These are phyloP conservation scores for Hoplodrina blanda DNA, from an alignment of 2,888 invertebrate species.

Conservation along the genomic window DNA sequence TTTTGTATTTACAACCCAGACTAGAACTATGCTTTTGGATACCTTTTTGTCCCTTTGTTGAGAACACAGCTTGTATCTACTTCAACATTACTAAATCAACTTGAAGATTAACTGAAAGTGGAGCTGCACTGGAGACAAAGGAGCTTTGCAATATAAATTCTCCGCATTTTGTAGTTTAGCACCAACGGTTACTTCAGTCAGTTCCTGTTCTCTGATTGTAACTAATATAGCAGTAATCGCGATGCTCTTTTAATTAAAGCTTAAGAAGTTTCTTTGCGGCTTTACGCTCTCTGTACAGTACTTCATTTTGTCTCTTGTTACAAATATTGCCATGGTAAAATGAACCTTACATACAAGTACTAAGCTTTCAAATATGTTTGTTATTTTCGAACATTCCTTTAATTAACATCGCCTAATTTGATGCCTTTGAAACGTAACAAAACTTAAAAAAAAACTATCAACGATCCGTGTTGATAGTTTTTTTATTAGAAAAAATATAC, in stretches of 20 bases:
- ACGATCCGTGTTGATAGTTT: constrained; percentile 13
- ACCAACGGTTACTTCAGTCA: constrained; percentile 55
- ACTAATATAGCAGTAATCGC: constrained; percentile 83
- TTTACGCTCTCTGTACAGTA: constrained; percentile 64
- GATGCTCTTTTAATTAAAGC: constrained; percentile 84
- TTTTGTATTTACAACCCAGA: neutral
- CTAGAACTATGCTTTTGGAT: neutral
- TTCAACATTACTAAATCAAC: constrained; percentile 3
- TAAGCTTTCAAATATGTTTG: constrained; percentile 24
- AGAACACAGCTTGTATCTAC: neutral
- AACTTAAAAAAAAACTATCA: too few relatives aligned
- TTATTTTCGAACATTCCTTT: constrained; percentile 58
- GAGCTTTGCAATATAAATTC: constrained; percentile 12
- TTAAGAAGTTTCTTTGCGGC: constrained; percentile 81
- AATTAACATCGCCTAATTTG: constrained; percentile 66
- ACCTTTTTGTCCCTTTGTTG: neutral
- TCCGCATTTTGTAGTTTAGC: constrained; percentile 21
- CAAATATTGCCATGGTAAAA: constrained; percentile 16
- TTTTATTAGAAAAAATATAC: constrained; percentile 27
- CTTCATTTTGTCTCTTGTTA: constrained; percentile 65
- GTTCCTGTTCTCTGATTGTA: constrained; percentile 74
- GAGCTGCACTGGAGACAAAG: neutral
- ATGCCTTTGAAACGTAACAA: constrained; percentile 57
- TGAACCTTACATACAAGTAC: constrained; percentile 12
- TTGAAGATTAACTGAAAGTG: constrained; percentile 7